These are phyloP conservation scores for Drosophila pectinifera DNA, from an alignment of 1,140 invertebrate genomes.

Conservation along the genomic window DNA sequence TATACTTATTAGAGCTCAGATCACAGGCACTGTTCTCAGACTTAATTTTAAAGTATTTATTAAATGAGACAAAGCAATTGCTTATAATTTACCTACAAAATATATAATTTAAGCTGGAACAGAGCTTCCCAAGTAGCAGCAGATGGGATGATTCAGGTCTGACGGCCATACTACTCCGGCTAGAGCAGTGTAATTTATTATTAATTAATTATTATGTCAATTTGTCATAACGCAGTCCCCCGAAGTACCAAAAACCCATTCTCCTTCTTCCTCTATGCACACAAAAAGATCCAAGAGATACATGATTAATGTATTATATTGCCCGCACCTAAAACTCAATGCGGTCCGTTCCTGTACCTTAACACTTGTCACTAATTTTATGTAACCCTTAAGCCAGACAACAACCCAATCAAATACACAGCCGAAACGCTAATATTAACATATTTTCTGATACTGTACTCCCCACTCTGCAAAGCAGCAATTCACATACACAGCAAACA, in stretches of 20 bases:
- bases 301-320: conserved; percentile 32
- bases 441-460: conserved; percentile 71
- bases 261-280: conserved; percentile 19
- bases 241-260: conserved; percentile 37
- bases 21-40: conserved; percentile 36
- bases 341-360: conserved; percentile 73
- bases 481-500: conserved; percentile 54
- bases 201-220: conserved; percentile 60
- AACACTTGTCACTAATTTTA: conserved; percentile 61
- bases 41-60: conserved; percentile 50
- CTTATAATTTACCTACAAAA: conserved; percentile 25
- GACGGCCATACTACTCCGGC: conserved; percentile 31
- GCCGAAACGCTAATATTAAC: conserved; percentile 28
- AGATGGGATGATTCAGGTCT: conserved; percentile 6
- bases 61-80: conserved; percentile 34
- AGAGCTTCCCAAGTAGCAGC: background rate
- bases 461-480: conserved; percentile 66
- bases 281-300: conserved; percentile 17
- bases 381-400: conserved; percentile 35
- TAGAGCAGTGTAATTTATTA: conserved; percentile 48
- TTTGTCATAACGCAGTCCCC: conserved; percentile 34
- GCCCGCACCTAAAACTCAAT: conserved; percentile 38
- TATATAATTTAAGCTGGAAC: conserved; percentile 26
- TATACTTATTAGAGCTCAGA: conserved; percentile 47
- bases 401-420: conserved; percentile 45